Evolutionary conservation across 2,888 invertebrate species (phyloP).

Genomic region (Cosmopolites sordidus): DNA sequence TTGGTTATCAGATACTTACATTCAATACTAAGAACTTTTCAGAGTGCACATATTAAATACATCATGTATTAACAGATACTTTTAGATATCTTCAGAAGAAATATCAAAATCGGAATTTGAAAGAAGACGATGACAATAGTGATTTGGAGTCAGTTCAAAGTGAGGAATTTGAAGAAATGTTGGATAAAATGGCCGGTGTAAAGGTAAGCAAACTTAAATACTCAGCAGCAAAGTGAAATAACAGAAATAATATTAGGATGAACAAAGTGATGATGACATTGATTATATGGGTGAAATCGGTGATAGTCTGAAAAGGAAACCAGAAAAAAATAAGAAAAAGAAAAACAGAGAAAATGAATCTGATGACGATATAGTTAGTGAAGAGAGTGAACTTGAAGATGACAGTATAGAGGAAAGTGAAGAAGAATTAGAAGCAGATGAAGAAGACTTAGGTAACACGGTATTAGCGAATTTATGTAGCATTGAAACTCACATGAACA

Average conservation of each 20-base stretch:
- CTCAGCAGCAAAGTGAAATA: background rate
- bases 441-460: constrained; percentile 43
- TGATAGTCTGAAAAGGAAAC: constrained; percentile 17
- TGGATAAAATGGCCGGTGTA: constrained; percentile 54
- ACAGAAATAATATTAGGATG: constrained; percentile 5
- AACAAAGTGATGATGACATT: constrained; percentile 54
- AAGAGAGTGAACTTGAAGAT: constrained; percentile 23
- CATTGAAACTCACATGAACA: background rate
- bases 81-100: constrained; percentile 58
- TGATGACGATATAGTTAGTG: constrained; percentile 26
- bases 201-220: constrained; percentile 19
- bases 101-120: constrained; percentile 42
- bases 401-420: constrained; percentile 29
- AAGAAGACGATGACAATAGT: constrained; percentile 56
- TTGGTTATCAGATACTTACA: no score
- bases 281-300: constrained; percentile 68
- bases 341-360: constrained; percentile 38
- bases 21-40: no score
- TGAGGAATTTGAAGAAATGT: constrained; percentile 70
- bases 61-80: no score
- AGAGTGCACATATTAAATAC: no score
- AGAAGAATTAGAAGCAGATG: constrained; percentile 45
- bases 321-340: constrained; percentile 32
- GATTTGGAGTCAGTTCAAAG: constrained; percentile 70
- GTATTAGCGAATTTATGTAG: background rate